Evolutionary conservation across 2,888 invertebrate genomes (phyloP).

Genomic region (Cistogaster globosa): DNA sequence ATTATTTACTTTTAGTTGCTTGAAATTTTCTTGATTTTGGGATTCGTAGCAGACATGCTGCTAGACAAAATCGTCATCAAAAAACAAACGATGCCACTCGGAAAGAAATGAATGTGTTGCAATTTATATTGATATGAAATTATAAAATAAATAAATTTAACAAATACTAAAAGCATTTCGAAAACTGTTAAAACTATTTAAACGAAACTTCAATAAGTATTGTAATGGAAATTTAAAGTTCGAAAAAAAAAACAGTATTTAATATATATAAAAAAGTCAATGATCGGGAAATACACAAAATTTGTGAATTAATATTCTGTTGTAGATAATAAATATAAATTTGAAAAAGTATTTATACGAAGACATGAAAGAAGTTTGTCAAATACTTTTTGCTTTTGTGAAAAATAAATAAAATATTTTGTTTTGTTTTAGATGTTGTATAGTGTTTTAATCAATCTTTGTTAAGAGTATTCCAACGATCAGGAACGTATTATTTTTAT

Average conservation of each 20-base stretch:
- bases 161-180: slow-evolving; percentile 18
- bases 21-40: slow-evolving; percentile 12
- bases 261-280: too few species aligned
- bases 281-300: too few species aligned
- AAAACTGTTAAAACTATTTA: slow-evolving; percentile 32
- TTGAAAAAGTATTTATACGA: too few species aligned
- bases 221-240: not conserved
- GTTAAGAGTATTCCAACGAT: too few species aligned
- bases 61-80: slow-evolving; percentile 59
- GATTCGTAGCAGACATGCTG: slow-evolving; percentile 49
- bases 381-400: too few species aligned
- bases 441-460: too few species aligned
- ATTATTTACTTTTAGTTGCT: slow-evolving; percentile 35
- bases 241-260: not conserved
- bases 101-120: slow-evolving; percentile 38
- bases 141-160: slow-evolving; percentile 41
- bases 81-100: slow-evolving; percentile 40
- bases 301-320: too few species aligned
- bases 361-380: too few species aligned
- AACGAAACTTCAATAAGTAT: slow-evolving; percentile 30
- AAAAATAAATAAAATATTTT: too few species aligned
- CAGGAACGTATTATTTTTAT: too few species aligned
- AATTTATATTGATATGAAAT: slow-evolving; percentile 41
- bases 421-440: too few species aligned
- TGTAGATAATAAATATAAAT: too few species aligned